phyloP scores from a whole-genome alignment of 2,888 invertebrate genomes.

The Aquatica leii region DNA sequence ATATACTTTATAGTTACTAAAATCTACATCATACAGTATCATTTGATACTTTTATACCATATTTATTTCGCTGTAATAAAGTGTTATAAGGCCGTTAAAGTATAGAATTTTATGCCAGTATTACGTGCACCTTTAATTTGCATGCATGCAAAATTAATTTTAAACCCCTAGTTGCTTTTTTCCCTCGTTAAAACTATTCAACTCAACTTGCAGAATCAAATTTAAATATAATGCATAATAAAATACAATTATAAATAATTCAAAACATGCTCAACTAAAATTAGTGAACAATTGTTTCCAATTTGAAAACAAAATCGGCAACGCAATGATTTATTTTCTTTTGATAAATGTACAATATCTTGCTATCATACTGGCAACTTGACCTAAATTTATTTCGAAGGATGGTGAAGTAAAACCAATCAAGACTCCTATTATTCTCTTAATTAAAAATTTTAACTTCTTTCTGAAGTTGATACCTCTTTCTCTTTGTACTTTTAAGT shows the following conservation, averaged over 20 bases:
- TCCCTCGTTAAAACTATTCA: slow-evolving; percentile 10
- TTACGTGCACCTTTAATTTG: slow-evolving; percentile 15
- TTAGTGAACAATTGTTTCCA: background rate
- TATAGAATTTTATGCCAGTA: slow-evolving; percentile 16
- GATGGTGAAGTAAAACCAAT: slow-evolving; percentile 36
- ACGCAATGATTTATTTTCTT: slow-evolving; percentile 3
- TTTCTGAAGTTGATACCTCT: slow-evolving; percentile 39
- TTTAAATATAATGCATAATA: slow-evolving; percentile 5
- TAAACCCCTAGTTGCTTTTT: slow-evolving; percentile 11
- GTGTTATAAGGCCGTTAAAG: slow-evolving; percentile 24
- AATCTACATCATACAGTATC: too few species aligned
- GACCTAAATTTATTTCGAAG: slow-evolving; percentile 34
- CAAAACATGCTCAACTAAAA: background rate
- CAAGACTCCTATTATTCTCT: slow-evolving; percentile 39
- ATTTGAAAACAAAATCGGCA: background rate
- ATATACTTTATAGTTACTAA: too few species aligned
- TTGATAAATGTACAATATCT: slow-evolving; percentile 12
- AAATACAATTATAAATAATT: slow-evolving; percentile 9
- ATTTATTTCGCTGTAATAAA: slow-evolving; percentile 20
- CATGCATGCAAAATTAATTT: slow-evolving; percentile 28
- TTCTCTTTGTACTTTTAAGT: slow-evolving; percentile 34
- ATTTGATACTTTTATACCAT: too few species aligned
- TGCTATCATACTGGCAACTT: slow-evolving; percentile 21
- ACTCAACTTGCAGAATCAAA: slow-evolving; percentile 10
- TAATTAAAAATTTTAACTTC: slow-evolving; percentile 42